phyloP scores from a whole-genome alignment of 1,140 invertebrate species.

The Drosophila kikkawai region DNA sequence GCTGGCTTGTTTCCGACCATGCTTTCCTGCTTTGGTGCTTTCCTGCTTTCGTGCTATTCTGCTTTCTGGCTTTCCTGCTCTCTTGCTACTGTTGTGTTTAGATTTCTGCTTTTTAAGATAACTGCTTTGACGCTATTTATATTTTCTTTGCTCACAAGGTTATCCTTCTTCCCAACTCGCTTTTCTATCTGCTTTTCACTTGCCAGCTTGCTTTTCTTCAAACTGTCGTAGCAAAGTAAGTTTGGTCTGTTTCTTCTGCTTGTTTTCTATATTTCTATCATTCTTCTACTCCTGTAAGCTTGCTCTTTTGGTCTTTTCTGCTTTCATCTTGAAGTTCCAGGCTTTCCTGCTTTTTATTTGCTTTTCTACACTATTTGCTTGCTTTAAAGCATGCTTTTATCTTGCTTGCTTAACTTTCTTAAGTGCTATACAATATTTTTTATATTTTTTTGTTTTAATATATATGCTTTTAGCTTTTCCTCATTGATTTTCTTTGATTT shows the following conservation, averaged over 20 bases:
- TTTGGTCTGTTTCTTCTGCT: background rate
- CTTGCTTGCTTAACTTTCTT: background rate
- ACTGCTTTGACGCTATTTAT: too few species aligned
- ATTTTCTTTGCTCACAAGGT: too few species aligned
- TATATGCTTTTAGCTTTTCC: background rate
- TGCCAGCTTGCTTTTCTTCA: background rate
- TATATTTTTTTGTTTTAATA: background rate
- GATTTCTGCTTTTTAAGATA: background rate
- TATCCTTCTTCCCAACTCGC: background rate
- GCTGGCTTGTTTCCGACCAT: conserved; percentile 2
- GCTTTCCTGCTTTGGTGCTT: background rate
- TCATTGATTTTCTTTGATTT: background rate
- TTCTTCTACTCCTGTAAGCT: background rate
- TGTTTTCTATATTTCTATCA: too few species aligned
- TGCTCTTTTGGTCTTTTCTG: background rate
- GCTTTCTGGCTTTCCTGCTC: background rate
- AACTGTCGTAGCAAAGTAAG: background rate
- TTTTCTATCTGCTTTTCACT: background rate
- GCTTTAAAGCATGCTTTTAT: background rate
- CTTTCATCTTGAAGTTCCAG: background rate
- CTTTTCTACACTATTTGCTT: background rate
- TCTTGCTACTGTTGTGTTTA: background rate
- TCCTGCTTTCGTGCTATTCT: background rate
- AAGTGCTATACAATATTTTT: background rate
- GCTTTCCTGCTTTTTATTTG: background rate